A percentile compares a stretch with the other conserved stretches of the same genome.
These are phyloP conservation scores for Philaethria dido DNA, from an alignment of 2,888 invertebrate species.

Conservation along the genomic window DNA sequence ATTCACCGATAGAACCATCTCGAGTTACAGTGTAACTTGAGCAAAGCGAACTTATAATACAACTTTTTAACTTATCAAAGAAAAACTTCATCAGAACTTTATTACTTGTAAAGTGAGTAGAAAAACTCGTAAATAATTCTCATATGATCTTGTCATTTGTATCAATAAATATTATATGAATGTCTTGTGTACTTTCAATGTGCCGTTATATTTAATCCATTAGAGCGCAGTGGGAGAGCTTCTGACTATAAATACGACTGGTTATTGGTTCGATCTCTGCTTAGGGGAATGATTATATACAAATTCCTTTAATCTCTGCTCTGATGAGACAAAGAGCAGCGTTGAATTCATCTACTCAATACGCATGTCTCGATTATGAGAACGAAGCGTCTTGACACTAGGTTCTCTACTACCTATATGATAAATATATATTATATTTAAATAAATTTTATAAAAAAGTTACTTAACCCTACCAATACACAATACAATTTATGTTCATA, in stretches of 20 bases:
- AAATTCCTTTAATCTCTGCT: no score
- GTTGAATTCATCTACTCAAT: no score
- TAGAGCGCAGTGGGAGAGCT: no score
- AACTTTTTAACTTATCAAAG: constrained; percentile 31
- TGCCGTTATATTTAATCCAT: no score
- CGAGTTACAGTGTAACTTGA: constrained; percentile 15
- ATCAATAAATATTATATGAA: constrained; percentile 15
- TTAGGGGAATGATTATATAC: no score
- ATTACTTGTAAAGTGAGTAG: constrained; percentile 17
- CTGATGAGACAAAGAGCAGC: no score
- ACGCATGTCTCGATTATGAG: no score
- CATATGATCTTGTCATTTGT: constrained; percentile 11
- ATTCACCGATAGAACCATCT: constrained; percentile 5
- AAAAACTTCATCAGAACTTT: constrained; percentile 24
- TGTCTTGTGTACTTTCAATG: not conserved
- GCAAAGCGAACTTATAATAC: constrained; percentile 9
- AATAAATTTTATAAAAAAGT: not conserved
- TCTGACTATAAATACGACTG: no score
- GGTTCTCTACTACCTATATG: no score
- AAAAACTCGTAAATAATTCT: constrained; percentile 12
- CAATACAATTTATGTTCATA: not conserved
- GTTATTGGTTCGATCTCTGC: no score
- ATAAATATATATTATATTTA: no score
- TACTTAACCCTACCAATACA: not conserved
- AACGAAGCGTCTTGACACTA: no score